Conservation (phyloP, 1,140 invertebrate genomes). For the Drosophila micromelanica region DNA sequence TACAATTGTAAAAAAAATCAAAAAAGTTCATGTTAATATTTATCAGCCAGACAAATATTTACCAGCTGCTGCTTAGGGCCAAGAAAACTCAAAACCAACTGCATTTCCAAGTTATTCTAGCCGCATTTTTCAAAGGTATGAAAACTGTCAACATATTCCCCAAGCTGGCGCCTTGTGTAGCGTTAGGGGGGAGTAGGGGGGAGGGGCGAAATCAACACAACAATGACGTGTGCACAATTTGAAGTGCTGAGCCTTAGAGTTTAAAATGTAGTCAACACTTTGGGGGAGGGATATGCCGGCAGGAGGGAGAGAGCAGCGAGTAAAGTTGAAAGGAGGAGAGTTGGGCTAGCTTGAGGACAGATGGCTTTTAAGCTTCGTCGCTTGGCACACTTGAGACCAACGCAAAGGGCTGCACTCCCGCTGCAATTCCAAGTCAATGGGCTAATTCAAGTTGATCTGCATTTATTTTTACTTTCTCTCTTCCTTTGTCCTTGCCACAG, state of each 20-base stretch:
- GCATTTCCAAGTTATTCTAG: not conserved
- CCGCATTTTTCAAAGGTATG: slow-evolving; percentile 2
- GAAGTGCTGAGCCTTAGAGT: slow-evolving; percentile 43
- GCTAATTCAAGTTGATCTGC: slow-evolving; percentile 47
- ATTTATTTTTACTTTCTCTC: not conserved
- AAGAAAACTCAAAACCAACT: not conserved
- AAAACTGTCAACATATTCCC: slow-evolving; percentile 12
- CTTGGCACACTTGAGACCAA: slow-evolving; percentile 56
- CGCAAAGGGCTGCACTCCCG: slow-evolving; percentile 40
- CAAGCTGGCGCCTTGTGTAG: not conserved
- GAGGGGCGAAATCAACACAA: slow-evolving; percentile 3
- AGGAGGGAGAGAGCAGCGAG: too few relatives aligned
- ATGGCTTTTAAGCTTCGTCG: slow-evolving; percentile 69
- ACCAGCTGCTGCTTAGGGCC: not conserved
- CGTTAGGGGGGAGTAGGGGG: not conserved
- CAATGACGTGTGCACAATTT: slow-evolving; percentile 48
- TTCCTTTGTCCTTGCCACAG: slow-evolving; percentile 84
- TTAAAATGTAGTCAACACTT: not conserved
- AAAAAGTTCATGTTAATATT: not conserved
- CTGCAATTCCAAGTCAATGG: slow-evolving; percentile 72
- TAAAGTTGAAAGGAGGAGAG: not conserved
- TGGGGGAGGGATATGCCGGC: not conserved
- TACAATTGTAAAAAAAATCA: not conserved
- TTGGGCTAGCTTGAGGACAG: not conserved
- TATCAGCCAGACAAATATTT: slow-evolving; percentile 6